Conservation (phyloP, 2,797 vertebrate species). For the Phalanger gymnotis region DNA sequence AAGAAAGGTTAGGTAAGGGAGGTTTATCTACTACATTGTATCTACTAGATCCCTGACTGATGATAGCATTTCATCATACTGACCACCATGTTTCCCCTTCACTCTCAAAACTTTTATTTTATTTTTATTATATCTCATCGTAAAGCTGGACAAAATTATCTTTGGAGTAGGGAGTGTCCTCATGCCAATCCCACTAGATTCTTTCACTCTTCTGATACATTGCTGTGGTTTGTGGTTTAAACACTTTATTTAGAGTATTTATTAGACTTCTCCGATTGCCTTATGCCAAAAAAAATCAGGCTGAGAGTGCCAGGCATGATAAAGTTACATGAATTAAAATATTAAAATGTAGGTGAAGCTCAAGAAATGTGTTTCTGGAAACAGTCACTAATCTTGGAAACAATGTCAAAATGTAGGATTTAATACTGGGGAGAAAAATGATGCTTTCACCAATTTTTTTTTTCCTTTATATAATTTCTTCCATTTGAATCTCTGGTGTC, state of each 20-base stretch:
- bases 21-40: neutral
- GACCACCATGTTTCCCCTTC: neutral
- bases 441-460: neutral
- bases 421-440: neutral
- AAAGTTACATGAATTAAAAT: constrained; percentile 7
- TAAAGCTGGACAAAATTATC: neutral
- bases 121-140: neutral
- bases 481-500: neutral
- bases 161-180: neutral
- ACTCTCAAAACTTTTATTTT: neutral
- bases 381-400: neutral
- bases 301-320: neutral
- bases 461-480: neutral
- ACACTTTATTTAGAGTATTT: constrained; percentile 6
- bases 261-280: neutral
- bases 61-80: neutral
- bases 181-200: neutral
- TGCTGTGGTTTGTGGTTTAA: neutral
- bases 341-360: neutral
- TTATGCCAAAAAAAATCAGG: neutral
- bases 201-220: neutral
- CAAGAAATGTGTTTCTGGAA: neutral
- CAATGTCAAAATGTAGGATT: neutral
- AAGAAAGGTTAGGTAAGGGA: neutral
- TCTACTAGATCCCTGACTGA: neutral